Conservation (phyloP, 2,888 invertebrate genomes). For the Ectemnius continuus region DNA sequence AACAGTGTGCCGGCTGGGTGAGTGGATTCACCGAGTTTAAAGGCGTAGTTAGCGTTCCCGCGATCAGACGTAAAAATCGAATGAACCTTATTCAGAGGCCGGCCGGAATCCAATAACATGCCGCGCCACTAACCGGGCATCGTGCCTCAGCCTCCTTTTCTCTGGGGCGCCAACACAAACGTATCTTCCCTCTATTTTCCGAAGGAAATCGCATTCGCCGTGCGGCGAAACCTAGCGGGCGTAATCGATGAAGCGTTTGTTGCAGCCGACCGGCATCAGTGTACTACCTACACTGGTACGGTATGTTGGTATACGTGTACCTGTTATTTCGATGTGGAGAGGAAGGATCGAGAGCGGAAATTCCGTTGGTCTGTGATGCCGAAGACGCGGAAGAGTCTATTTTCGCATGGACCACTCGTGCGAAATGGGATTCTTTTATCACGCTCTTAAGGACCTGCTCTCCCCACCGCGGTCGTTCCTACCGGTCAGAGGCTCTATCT, state of each 20-base stretch:
- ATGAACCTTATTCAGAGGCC: constrained; percentile 42
- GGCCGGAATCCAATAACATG: constrained; percentile 52
- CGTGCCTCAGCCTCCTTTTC: neutral
- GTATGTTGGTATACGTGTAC: too few species aligned
- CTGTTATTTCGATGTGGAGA: constrained; percentile 14
- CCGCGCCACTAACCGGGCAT: constrained; percentile 15
- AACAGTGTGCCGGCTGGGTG: too few species aligned
- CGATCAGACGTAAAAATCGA: constrained; percentile 42
- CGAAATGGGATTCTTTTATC: constrained; percentile 21
- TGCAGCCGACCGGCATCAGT: constrained; percentile 24
- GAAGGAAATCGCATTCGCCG: constrained; percentile 38
- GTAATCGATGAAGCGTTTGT: constrained; percentile 42
- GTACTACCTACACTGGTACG: too few species aligned
- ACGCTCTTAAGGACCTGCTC: neutral
- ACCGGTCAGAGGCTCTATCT: too few species aligned
- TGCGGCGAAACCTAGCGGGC: constrained; percentile 22
- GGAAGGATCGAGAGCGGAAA: neutral
- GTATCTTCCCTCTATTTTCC: constrained; percentile 26
- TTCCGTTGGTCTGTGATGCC: constrained; percentile 11
- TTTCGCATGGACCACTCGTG: neutral
- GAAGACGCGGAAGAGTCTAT: constrained; percentile 1
- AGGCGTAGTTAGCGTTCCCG: neutral
- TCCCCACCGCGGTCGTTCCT: too few species aligned
- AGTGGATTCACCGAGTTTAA: too few species aligned
- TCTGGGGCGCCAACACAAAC: neutral